Evolutionary conservation across 64 coral and sea anemone species (phyloP), one percentile per base, ranked within the genome.

Genomic region (Porites lutea): DNA sequence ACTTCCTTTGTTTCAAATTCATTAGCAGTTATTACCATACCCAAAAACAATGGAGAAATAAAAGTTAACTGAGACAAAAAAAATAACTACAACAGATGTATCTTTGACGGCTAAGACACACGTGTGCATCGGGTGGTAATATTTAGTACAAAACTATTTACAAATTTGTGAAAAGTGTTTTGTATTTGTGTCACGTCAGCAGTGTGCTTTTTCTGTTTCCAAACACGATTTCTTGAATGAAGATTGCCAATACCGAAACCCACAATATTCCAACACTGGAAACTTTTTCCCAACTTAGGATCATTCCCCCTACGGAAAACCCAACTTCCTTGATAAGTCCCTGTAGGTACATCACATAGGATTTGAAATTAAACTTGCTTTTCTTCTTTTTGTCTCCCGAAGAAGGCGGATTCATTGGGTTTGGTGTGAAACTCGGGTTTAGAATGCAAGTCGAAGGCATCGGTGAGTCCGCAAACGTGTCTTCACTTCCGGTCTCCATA

Each of bases 151-250:
- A 57, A 57, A 57, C 54, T 57, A 57, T 57, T 57, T 57, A 57
- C 54, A 57, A 12, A 9, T 57, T 57, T 7, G 12, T 9, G 7
- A 57, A 57, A 57, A 57, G 12, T 9, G 54, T 9, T 57, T 7
- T 4, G 54, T 71, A 3, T 79, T 10, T 89, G 10, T 15, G 45
- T 89, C 78, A 97, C 48, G 92, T 95, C 57, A 93, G 69, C 46
- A 95, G 75, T 9, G 96, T 95, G 6, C 93, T 98, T 54, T 95
- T 98, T 66, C 96, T 93, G 69, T 92, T 98, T 8, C 96, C 96
- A 66, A 98, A 95, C 52, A 98, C 86, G 43, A 95, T 95, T 49
- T 98, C 93, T 47, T 95, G 96, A 87, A 98, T 95, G 69, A 98
- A 95, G 48, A 98, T 91, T 48, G 93, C 93, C 10, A 93, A 66